These are phyloP conservation scores for Chionoecetes opilio DNA, from an alignment of 1,140 invertebrate species.

Conservation along the genomic window DNA sequence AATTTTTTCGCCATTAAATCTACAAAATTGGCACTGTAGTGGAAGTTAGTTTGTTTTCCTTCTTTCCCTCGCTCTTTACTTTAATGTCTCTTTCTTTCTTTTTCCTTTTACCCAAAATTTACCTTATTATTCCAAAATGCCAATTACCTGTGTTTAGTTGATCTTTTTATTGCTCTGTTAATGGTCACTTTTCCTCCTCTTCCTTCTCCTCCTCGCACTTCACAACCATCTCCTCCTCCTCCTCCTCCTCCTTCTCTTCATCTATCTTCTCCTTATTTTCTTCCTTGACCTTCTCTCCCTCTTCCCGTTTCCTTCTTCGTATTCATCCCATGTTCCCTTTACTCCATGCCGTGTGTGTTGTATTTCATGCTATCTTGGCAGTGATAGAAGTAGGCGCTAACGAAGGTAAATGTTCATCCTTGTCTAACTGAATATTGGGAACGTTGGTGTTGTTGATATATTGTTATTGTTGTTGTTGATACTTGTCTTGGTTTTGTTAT, in stretches of 20 bases:
- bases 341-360: no score
- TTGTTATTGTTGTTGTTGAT: neutral
- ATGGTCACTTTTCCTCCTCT: neutral
- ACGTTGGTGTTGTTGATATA: neutral
- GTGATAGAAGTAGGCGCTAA: no score
- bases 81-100: neutral
- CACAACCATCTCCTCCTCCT: neutral
- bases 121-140: neutral
- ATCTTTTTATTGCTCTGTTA: neutral
- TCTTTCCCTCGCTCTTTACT: neutral
- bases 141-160: neutral
- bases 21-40: constrained; percentile 33
- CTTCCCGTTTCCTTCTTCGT: neutral
- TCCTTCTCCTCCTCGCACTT: neutral
- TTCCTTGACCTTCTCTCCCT: neutral
- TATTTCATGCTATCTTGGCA: no score
- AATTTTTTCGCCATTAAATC: neutral
- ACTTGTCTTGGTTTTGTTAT: no score
- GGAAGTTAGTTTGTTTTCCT: neutral
- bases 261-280: no score
- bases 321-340: neutral
- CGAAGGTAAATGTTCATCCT: neutral
- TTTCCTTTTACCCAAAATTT: neutral
- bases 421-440: neutral
- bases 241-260: neutral